Base-by-base conservation (phyloP, 1,140 invertebrate genomes). In the Anthonomus grandis region DNA sequence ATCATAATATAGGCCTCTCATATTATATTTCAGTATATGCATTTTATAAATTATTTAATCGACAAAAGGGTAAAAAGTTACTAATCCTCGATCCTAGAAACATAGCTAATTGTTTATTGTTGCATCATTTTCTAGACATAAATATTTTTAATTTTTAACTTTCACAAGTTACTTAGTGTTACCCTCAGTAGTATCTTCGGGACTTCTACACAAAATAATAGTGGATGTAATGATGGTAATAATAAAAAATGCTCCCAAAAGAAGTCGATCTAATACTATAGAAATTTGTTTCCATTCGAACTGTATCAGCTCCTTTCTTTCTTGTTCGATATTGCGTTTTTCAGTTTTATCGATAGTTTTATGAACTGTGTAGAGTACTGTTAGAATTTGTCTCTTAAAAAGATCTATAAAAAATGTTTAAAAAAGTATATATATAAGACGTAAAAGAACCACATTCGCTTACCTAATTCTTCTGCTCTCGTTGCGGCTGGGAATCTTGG, bases 261-360 rank as follows among this genome's bases (percentile, higher is more conserved):
- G 74, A 34, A 85, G 75, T 8, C 87, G 74, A 71, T 84, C 82
- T 54, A 81, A 75, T 2, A 89, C 84, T n/a, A 89, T 73, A 0
- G 88, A 86, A 23, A 89, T 80, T 68, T 89, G 85, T 68, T 89
- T 87, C 87, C 87, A 90, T 69, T 90, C 87, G 13, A 84, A 70
- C 62, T 85, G 82, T 45, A 82, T 80, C 42, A 79, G 72, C 59
- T 90, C 86, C 31, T 81, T 72, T 25, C 79, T 70, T 64, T 89
- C 85, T 63, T 87, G 84, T 58, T 88, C 84, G 4, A 78, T 75
- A 0, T 86, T 66, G 17, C 86, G 73, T 56, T 79, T 75, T 64
- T 90, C 87, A 69, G 86, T 86, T 57, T 78, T 76, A 61, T 89
- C 86, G 55, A 90, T 86, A 12, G 84, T 85, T 45, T 81, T 76